phyloP scores from a whole-genome alignment of 2,888 invertebrate species.

The Galerucella nymphaeae region DNA sequence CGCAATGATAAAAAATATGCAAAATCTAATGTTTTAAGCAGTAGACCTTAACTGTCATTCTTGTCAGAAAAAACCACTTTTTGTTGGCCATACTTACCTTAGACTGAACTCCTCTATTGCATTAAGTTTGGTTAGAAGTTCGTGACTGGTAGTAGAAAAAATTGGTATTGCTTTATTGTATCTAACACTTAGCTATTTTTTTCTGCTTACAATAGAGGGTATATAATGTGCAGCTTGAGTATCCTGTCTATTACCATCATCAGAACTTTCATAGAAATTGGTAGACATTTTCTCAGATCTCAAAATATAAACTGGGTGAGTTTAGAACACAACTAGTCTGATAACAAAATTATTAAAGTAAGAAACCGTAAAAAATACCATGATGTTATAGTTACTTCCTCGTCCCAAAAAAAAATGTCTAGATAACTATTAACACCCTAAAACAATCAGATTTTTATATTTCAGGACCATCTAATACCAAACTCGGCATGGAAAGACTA shows the following conservation, averaged over 20 bases:
- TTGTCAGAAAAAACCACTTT: no score
- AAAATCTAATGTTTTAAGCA: no score
- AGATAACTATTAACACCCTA: neutral
- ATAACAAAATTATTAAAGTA: neutral
- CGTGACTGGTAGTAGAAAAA: neutral
- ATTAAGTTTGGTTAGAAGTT: neutral
- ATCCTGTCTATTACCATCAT: conserved; percentile 58
- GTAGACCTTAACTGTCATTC: no score
- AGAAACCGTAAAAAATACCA: neutral
- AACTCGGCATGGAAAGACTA: conserved; percentile 92
- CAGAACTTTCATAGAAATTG: conserved; percentile 57
- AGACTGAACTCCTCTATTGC: no score
- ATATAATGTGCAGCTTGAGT: conserved; percentile 62
- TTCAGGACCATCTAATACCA: conserved; percentile 84
- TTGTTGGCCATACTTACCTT: no score
- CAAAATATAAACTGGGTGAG: conserved; percentile 59
- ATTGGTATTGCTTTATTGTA: conserved; percentile 18
- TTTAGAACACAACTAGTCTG: conserved; percentile 37
- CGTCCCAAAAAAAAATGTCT: no score
- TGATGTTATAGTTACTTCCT: no score
- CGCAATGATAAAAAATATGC: no score
- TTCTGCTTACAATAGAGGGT: conserved; percentile 58
- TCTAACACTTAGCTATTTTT: conserved; percentile 35
- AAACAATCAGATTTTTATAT: conserved; percentile 16
- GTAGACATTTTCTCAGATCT: conserved; percentile 49